These are phyloP conservation scores for Brachyhypopomus gauderio DNA, from an alignment of 2,113 vertebrate species.

Conservation along the genomic window DNA sequence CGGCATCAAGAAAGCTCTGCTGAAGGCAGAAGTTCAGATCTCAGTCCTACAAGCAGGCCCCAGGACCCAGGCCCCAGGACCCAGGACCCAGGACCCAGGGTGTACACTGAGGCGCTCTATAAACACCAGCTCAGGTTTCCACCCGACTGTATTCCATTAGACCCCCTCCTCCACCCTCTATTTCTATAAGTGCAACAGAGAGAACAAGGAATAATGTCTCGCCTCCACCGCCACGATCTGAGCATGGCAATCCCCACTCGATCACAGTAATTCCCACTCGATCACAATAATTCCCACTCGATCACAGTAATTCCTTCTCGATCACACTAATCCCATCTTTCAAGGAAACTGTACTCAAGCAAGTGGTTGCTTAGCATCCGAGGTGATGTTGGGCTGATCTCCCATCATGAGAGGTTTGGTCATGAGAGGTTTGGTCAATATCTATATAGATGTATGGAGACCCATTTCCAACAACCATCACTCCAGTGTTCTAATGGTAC, in stretches of 20 bases:
- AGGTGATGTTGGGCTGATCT: background rate
- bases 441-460: too few species aligned
- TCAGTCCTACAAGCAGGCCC: slow-evolving; percentile 12
- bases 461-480: too few species aligned
- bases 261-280: too few species aligned
- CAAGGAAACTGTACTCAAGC: background rate
- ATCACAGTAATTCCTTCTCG: too few species aligned
- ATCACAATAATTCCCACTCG: too few species aligned
- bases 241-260: too few species aligned
- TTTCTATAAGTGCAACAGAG: slow-evolving; percentile 13
- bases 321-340: background rate
- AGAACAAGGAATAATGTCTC: background rate
- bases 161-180: background rate
- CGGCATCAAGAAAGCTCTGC: background rate
- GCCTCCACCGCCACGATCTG: background rate
- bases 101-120: slow-evolving; percentile 21
- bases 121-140: slow-evolving; percentile 49
- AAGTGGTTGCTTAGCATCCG: background rate
- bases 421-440: background rate
- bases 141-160: slow-evolving; percentile 54
- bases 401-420: background rate
- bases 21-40: slow-evolving; percentile 55
- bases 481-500: too few species aligned
- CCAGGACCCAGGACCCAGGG: background rate
- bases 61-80: background rate